phyloP scores from a whole-genome alignment of 1,140 invertebrate genomes.

The Hycleus phaleratus region DNA sequence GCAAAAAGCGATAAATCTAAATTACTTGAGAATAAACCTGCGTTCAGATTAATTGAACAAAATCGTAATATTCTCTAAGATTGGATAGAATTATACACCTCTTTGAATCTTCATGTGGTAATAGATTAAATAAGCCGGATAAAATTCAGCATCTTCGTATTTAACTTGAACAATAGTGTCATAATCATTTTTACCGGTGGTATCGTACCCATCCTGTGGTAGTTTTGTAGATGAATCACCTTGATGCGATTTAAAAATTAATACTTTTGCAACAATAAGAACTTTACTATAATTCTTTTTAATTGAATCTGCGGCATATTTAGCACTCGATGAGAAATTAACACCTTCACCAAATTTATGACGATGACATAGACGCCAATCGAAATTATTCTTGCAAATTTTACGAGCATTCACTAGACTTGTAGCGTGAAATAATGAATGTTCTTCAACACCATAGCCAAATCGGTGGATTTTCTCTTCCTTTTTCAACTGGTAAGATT shows the following conservation, averaged over 20 bases:
- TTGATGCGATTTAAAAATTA: neutral
- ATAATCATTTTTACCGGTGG: neutral
- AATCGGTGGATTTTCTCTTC: neutral
- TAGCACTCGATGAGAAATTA: slow-evolving; percentile 3
- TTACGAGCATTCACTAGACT: neutral
- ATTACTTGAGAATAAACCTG: no score
- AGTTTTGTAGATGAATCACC: neutral
- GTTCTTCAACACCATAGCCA: neutral
- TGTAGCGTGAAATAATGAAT: slow-evolving; percentile 2
- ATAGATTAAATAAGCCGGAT: slow-evolving; percentile 4
- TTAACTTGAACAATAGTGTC: neutral
- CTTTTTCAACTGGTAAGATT: slow-evolving; percentile 5
- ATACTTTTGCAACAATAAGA: slow-evolving; percentile 4
- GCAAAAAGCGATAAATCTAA: no score
- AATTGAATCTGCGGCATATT: slow-evolving; percentile 1
- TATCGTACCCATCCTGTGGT: neutral
- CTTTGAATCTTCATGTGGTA: neutral
- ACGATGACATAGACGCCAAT: slow-evolving; percentile 1
- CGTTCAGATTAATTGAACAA: no score
- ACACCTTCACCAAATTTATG: slow-evolving; percentile 4
- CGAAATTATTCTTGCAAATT: slow-evolving; percentile 5
- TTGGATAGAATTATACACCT: no score
- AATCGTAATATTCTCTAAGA: no score
- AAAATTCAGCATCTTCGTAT: slow-evolving; percentile 7
- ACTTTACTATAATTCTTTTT: neutral